Conservation (phyloP, 2,797 vertebrate species). For the Todus mexicanus region DNA sequence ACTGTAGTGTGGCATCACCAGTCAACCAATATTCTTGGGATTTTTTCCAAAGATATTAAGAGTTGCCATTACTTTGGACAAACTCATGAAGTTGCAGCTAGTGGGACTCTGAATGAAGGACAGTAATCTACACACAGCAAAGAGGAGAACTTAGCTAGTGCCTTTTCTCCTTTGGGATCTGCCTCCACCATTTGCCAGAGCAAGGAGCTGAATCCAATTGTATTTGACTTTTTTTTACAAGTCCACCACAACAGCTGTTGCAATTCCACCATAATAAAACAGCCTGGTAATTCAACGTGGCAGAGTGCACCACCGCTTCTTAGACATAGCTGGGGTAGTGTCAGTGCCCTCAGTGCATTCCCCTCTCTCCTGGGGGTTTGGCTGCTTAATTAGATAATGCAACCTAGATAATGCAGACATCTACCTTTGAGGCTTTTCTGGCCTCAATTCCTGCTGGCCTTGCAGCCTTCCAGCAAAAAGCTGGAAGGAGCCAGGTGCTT, state of each 20-base stretch:
- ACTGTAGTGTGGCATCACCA: neutral
- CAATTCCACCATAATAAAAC: neutral
- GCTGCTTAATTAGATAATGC: neutral
- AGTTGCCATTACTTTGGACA: neutral
- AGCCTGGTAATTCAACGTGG: neutral
- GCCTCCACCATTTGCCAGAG: neutral
- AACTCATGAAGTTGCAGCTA: neutral
- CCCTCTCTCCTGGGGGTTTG: neutral
- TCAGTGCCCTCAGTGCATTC: neutral
- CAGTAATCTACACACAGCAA: neutral
- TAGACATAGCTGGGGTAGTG: neutral
- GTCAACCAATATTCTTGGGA: neutral
- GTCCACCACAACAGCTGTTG: neutral
- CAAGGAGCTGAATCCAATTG: neutral
- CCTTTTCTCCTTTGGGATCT: neutral
- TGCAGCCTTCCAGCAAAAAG: neutral
- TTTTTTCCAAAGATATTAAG: neutral
- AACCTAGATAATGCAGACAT: neutral
- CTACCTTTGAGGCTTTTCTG: neutral
- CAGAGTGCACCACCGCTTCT: neutral
- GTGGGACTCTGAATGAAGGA: neutral
- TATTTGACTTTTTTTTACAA: neutral
- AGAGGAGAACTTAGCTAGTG: neutral
- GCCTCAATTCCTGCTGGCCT: neutral
- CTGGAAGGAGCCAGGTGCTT: neutral